Base-by-base conservation (phyloP, 2,888 invertebrate species). In the Oscheius myriophilus region DNA sequence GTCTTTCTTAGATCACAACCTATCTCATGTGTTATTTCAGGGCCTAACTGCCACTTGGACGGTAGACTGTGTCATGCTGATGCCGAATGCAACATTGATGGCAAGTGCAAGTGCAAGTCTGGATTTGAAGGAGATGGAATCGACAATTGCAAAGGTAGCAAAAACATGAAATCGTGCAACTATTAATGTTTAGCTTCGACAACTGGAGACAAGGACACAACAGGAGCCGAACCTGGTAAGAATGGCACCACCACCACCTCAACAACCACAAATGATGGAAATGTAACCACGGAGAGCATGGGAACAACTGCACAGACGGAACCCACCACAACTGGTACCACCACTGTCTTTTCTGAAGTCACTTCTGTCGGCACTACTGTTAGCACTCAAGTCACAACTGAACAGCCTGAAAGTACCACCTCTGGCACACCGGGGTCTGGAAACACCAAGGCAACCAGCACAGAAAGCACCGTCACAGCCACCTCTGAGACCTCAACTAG, bases 41-140 rank as follows among this genome's bases (percentile, higher is more conserved):
- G 76, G 11, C 73, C 75, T 7, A 70, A 72, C 69, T 82, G 82
- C 54, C 71, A 58, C 41, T 51, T 73, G 18, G 73, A 79, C 21
- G 62, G 70, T 7, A 66, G 54, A 21, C 55, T 83, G 45, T 82
- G 82, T 64, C 79, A 82, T 52, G 43, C 51, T 21, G 67, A 82
- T 25, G 82, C 81, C 2, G 54, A 51, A 16, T 82, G 82, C 52
- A 67, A 39, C 12, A 66, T 70, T 25, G 76, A 76, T 69, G 81
- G 79, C 21, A 59, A 49, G 0, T 83, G 82, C 64, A 70, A 68
- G 16, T 83, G 83, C 51, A 63, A 67, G 11, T 51, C 61, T 16
- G 81, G 79, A 33, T 81, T 72, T 57, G 73, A 70, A 59, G 81
- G 81, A 45, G 80, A 83, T 51, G 83, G 83, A 43, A 58, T 80